Conservation (phyloP, 2,113 vertebrate species). For the Datnioides undecimradiatus region DNA sequence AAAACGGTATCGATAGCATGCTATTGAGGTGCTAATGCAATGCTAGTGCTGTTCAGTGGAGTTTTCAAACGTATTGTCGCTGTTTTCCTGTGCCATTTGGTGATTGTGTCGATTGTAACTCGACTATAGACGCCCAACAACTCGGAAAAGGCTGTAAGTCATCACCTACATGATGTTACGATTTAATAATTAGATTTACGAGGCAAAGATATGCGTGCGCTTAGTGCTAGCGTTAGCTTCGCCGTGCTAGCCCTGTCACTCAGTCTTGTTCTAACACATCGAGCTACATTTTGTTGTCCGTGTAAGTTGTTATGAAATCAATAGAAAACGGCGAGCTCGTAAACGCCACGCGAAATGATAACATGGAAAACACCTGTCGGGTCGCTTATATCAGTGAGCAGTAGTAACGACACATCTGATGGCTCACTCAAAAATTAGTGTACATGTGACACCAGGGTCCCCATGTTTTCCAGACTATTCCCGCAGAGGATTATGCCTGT, state of each 20-base stretch:
- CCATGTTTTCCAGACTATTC: slow-evolving; percentile 47
- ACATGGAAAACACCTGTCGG: neutral
- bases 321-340: neutral
- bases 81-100: neutral
- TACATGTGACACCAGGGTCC: slow-evolving; percentile 28
- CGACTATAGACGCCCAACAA: neutral
- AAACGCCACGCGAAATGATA: fast-evolving
- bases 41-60: neutral
- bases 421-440: neutral
- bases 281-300: too few relatives aligned
- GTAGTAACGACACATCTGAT: neutral
- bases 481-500: neutral
- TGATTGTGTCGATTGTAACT: neutral
- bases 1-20: neutral
- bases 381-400: neutral
- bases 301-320: too few relatives aligned
- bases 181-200: too few relatives aligned
- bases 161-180: neutral
- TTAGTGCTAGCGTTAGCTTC: slow-evolving; percentile 15
- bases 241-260: neutral
- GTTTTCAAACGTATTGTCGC: neutral
- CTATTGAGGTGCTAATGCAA: neutral
- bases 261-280: neutral
- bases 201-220: neutral
- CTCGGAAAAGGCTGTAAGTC: fast-evolving